A percentile compares a stretch with the other conserved stretches of the same genome.
Evolutionary conservation across 2,113 vertebrate genomes (phyloP).

Genomic region (Anas platyrhynchos): DNA sequence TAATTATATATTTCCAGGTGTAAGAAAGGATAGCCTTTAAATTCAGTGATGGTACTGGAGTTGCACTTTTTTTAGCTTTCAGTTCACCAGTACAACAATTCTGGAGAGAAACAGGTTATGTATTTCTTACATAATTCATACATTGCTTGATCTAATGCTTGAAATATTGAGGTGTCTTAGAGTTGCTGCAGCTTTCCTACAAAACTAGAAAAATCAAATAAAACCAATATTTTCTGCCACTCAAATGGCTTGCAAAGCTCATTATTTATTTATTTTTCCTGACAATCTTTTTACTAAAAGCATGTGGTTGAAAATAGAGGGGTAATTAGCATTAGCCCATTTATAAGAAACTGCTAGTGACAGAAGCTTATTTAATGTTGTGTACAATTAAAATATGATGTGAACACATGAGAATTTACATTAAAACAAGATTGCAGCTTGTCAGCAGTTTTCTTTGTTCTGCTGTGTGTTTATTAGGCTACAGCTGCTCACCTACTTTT

Average conservation of each 20-base stretch:
- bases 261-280: not conserved
- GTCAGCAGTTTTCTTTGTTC: constrained; percentile 53
- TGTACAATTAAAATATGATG: constrained; percentile 9
- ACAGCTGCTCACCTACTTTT: constrained; percentile 57
- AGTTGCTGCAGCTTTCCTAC: not conserved
- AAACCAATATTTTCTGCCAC: not conserved
- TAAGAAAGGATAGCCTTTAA: not conserved
- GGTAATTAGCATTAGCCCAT: constrained; percentile 57
- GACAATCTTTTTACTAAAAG: not conserved
- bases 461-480: constrained; percentile 54
- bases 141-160: not conserved
- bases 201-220: constrained; percentile 1
- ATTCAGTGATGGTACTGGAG: not conserved
- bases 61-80: not conserved
- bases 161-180: not conserved
- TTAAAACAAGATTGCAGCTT: constrained; percentile 48
- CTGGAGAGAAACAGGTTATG: not conserved
- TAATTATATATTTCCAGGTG: not conserved
- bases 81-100: not conserved
- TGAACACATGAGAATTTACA: constrained; percentile 57
- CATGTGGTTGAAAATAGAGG: constrained; percentile 18
- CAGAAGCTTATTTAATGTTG: constrained; percentile 36
- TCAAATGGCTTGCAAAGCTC: constrained; percentile 12
- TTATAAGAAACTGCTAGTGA: constrained; percentile 52
- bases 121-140: not conserved